Percentiles rank a stretch among this genome's conserved stretches.
Evolutionary conservation across 23 tunicate species (phyloP).

Genomic region (Trididemnum clinides): DNA sequence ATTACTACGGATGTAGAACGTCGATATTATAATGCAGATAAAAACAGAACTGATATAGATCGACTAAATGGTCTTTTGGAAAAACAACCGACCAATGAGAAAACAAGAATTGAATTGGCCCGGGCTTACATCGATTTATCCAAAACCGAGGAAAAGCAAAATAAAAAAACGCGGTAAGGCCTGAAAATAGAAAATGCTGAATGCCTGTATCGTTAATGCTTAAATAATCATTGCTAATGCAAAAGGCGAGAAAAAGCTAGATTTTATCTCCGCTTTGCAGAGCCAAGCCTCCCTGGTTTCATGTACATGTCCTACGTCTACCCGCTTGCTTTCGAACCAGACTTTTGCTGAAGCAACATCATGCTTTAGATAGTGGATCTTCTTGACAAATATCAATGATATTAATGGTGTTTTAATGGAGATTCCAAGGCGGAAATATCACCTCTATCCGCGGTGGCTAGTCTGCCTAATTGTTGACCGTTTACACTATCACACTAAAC

Average conservation of each 20-base stretch:
- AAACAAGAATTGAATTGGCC: constrained; percentile 25
- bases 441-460: too few relatives aligned
- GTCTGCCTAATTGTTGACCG: too few relatives aligned
- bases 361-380: too few relatives aligned
- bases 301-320: neutral
- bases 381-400: too few relatives aligned
- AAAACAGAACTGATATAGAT: constrained; percentile 6
- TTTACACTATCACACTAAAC: too few relatives aligned
- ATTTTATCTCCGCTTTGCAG: neutral
- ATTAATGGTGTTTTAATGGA: too few relatives aligned
- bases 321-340: neutral
- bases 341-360: too few relatives aligned
- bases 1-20: neutral
- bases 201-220: neutral
- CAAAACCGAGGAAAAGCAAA: constrained; percentile 5
- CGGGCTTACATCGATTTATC: constrained; percentile 21
- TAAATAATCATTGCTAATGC: neutral
- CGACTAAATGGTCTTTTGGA: neutral
- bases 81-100: constrained; percentile 25
- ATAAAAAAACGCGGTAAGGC: neutral
- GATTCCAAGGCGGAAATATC: too few relatives aligned
- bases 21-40: constrained; percentile 17
- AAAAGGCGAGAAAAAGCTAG: neutral
- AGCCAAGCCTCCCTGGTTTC: neutral
- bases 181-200: neutral